Percentiles rank a stretch among this genome's conserved stretches.
Evolutionary conservation across 2,797 vertebrate genomes (phyloP).

Genomic region (Clarias fuscus): DNA sequence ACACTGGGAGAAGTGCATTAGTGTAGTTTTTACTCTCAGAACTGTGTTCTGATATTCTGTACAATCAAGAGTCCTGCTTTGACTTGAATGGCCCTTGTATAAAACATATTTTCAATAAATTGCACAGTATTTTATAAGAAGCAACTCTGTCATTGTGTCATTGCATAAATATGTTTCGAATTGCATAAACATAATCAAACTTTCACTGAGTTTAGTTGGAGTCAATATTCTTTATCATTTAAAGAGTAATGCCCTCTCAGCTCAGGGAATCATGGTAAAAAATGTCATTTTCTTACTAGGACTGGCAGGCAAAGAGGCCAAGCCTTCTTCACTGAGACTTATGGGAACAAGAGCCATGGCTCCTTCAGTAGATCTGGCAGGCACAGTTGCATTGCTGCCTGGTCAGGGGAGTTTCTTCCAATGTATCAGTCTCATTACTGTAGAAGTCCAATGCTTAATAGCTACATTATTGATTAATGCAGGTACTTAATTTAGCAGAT

Average conservation of each 20-base stretch:
- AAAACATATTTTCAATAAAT: background rate
- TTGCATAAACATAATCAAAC: background rate
- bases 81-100: too few relatives aligned
- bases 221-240: background rate
- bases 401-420: constrained; percentile 2
- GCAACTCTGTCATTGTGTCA: background rate
- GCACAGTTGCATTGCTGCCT: too few relatives aligned
- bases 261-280: background rate
- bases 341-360: background rate
- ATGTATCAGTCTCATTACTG: constrained; percentile 15
- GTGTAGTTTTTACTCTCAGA: too few relatives aligned
- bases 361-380: background rate
- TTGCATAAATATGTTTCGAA: background rate
- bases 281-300: too few relatives aligned
- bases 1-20: too few relatives aligned
- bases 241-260: background rate
- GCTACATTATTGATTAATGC: constrained; percentile 51
- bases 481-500: constrained; percentile 25
- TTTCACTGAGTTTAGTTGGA: background rate
- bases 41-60: too few relatives aligned
- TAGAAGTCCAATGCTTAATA: constrained; percentile 40
- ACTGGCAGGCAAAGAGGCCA: background rate
- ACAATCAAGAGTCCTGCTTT: too few relatives aligned
- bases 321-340: background rate
- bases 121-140: background rate